These are phyloP conservation scores for Hylomyscus alleni DNA, from an alignment of 2,797 vertebrate genomes.

Conservation along the genomic window DNA sequence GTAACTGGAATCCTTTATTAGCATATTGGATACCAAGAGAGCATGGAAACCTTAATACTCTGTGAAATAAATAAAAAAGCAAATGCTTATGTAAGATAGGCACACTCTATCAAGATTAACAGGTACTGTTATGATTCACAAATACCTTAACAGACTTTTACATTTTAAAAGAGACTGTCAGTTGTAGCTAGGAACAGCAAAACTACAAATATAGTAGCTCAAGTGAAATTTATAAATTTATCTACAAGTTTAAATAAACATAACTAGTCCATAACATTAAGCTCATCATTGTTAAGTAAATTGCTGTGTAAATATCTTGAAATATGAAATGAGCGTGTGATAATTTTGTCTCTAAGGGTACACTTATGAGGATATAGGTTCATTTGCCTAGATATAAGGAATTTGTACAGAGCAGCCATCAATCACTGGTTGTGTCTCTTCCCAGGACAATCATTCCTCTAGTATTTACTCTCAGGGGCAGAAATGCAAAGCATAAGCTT, in stretches of 20 bases:
- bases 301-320: neutral
- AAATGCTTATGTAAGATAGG: neutral
- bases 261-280: conserved; percentile 3
- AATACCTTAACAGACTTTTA: neutral
- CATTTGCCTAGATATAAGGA: neutral
- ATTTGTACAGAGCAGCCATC: neutral
- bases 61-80: neutral
- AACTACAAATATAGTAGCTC: neutral
- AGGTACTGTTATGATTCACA: neutral
- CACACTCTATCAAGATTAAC: neutral
- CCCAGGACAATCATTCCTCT: neutral
- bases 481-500: neutral
- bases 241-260: neutral
- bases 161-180: neutral
- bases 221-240: neutral
- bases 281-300: conserved; percentile 8
- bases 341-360: neutral
- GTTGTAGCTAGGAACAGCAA: neutral
- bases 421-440: neutral
- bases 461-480: neutral
- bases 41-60: neutral
- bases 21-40: neutral
- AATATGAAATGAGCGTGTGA: neutral
- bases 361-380: neutral
- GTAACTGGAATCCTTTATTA: neutral